Base-by-base conservation (phyloP, 2,888 invertebrate species). In the Cremastinae sp. region DNA sequence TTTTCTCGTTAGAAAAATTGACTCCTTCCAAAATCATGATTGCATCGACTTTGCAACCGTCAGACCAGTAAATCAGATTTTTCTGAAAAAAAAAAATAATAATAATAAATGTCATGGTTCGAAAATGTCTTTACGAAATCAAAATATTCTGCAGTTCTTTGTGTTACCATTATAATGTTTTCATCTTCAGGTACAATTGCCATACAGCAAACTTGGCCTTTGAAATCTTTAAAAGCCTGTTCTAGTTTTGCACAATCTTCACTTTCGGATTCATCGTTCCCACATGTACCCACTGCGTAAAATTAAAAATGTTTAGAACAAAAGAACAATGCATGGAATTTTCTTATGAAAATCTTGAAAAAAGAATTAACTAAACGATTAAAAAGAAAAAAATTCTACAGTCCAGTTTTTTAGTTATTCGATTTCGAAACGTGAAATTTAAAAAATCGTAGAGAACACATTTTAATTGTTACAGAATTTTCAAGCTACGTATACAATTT, bases 1-100 rank as follows among this genome's bases (percentile, higher is more conserved):
- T n/a, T n/a, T 99, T 99, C 79, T 98, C 91, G 0, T 92, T 91
- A n/a, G 96, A 92, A 85, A 98, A 95, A 0, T 99, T 99, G 0
- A 99, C 99, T 1, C 99, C 99, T 20, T 99, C 99, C 1, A 96
- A 96, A 0, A 98, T 98, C 9, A 99, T 91, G 64, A 92, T 90
- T 22, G 94, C 90, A 87, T 96, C 93, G 22, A 94, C 90, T 69
- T 91, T 90, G 7, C 90, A 87, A 49, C 84, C 81, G 80, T 93
- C 93, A 82, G 92, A 91, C 92, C 95, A 96, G 62, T 92, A 89
- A 78, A 91, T 90, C 5, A 96, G 89, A 61, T 91, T 91, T 37
- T 91, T 86, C 91, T 93, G 35, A 5, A 75, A 74, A 69, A 37
- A 1, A 16, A 65, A 62, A 3, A 14, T n/a, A n/a, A n/a, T n/a